Percentiles rank a stretch among this genome's conserved stretches.
Evolutionary conservation across 2,888 invertebrate genomes (phyloP).

Genomic region (Chesias legatella): DNA sequence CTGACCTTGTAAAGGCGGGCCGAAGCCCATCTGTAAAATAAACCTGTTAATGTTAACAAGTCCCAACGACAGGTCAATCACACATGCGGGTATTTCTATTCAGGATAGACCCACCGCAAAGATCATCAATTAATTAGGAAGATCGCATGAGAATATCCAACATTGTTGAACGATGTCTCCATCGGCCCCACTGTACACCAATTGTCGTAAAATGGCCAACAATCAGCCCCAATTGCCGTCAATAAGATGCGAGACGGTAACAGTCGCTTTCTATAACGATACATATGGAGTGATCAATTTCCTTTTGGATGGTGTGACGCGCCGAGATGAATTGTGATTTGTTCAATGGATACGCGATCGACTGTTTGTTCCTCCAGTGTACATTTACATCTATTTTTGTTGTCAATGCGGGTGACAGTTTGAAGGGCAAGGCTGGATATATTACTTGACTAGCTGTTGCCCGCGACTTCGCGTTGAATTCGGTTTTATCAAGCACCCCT

Average conservation of each 20-base stretch:
- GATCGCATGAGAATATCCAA: conserved; percentile 67
- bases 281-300: conserved; percentile 20
- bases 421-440: too few relatives aligned
- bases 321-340: conserved; percentile 7
- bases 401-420: too few relatives aligned
- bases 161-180: conserved; percentile 47
- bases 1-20: too few relatives aligned
- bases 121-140: conserved; percentile 62
- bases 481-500: too few relatives aligned
- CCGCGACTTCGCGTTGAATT: too few relatives aligned
- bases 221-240: conserved; percentile 74
- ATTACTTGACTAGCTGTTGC: too few relatives aligned
- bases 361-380: neutral
- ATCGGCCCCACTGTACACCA: conserved; percentile 41
- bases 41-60: neutral
- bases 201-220: conserved; percentile 71
- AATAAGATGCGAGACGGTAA: conserved; percentile 61
- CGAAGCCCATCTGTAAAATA: too few relatives aligned
- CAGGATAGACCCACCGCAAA: conserved; percentile 33
- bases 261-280: conserved; percentile 23
- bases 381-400: too few relatives aligned
- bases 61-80: conserved; percentile 10
- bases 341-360: conserved; percentile 1
- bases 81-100: conserved; percentile 2
- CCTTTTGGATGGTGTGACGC: conserved; percentile 21